Evolutionary conservation across 2,888 invertebrate genomes (phyloP), one percentile per base, ranked within the genome.

Genomic region (Maniola hyperantus): DNA sequence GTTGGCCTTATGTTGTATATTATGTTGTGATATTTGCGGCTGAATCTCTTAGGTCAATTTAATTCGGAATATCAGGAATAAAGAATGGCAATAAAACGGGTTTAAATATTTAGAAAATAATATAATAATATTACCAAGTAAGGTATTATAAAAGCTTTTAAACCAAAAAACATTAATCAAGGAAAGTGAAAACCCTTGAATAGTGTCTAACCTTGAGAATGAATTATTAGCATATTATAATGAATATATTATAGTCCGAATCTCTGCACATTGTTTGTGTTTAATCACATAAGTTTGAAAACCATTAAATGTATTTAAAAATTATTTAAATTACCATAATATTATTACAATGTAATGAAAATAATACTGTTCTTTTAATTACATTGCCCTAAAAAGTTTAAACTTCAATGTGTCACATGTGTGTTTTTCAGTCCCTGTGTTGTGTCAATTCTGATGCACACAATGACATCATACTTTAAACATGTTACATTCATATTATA

Each of bases 81-180:
- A 63, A 59, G 65, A 50, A 64, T 66, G 46, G 69, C 66, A 69
- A 66, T 69, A 69, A 69, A 62, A 48, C 6, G 55, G 59, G 34
- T 64, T 42, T 26, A 53, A 53, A 62, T 62, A 62, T 42, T 53
- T 36, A 13, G n/a, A 20, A 48, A 48, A 39, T 39, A 48, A 61
- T 61, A 26, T 51, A 51, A 48, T 34, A 36, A 46, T 26, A 13
- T 34, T 11, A 51, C 20, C 20, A n/a, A 26, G n/a, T 44, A 8
- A 33, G 13, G 44, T 46, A 44, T 46, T 36, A 11, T 26, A 48
- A 18, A 34, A 62, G 62, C 62, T 62, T 62, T 42, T 53, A 15
- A 62, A 53, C 18, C 59, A n/a, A 34, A 33, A 53, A 34, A 15
- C 44, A 59, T 59, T 39, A 20, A 48, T 46, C 8, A 58, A 46